Percentiles rank a stretch among this genome's conserved stretches.
Evolutionary conservation across 2,888 invertebrate species (phyloP).

Genomic region (Agelastica alni): DNA sequence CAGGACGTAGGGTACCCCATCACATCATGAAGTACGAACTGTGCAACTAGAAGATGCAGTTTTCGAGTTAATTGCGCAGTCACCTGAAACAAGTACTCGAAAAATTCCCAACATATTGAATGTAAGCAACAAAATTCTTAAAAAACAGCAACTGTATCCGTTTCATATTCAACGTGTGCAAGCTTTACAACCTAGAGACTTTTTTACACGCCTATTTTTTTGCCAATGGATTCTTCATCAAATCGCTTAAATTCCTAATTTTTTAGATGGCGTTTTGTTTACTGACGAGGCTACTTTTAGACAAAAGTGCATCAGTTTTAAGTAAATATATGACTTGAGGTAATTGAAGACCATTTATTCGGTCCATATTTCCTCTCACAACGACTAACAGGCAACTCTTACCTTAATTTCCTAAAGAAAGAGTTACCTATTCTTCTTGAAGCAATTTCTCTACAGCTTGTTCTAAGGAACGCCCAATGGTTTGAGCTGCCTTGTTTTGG

Average conservation of each 20-base stretch:
- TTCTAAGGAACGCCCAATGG: too few relatives aligned
- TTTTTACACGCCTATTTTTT: background rate
- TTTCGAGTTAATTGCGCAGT: too few relatives aligned
- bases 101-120: background rate
- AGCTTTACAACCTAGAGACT: background rate
- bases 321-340: conserved; percentile 5
- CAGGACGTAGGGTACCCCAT: conserved; percentile 21
- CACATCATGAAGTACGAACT: background rate
- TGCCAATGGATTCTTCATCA: conserved; percentile 4
- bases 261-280: conserved; percentile 11
- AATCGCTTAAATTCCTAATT: conserved; percentile 17
- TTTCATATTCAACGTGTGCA: conserved; percentile 5
- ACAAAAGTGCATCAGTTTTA: conserved; percentile 1
- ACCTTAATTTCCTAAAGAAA: conserved; percentile 2
- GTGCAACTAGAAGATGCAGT: background rate
- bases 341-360: conserved; percentile 11
- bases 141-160: background rate
- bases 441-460: background rate
- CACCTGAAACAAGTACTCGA: too few relatives aligned
- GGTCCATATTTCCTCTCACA: conserved; percentile 1
- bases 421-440: conserved; percentile 2
- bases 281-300: conserved; percentile 19
- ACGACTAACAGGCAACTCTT: background rate
- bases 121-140: background rate
- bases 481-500: too few relatives aligned